A percentile compares a stretch with the other conserved stretches of the same genome.
phyloP scores from a whole-genome alignment of 2,113 vertebrate genomes.

The Coregonus clupeaformis region DNA sequence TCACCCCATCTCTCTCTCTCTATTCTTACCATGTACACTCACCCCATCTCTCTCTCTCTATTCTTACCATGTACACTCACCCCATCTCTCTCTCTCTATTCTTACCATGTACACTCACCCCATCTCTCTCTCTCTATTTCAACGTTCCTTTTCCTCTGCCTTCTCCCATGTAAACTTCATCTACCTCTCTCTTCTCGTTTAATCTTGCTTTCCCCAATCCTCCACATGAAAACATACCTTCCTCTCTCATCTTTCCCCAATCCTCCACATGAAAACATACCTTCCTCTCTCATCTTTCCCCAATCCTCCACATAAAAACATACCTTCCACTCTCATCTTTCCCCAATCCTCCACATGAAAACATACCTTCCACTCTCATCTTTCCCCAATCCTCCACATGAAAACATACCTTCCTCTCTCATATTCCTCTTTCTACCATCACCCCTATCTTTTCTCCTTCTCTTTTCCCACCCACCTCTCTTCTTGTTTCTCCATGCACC shows the following conservation, averaged over 20 bases:
- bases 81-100: slow-evolving; percentile 1
- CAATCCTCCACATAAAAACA: no score
- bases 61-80: background rate
- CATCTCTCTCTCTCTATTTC: background rate
- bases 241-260: background rate
- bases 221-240: background rate
- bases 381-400: background rate
- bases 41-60: background rate
- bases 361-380: no score
- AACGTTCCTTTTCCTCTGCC: background rate
- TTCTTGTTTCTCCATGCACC: background rate
- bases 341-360: no score
- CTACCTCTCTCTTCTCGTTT: background rate
- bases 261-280: background rate
- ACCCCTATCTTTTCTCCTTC: slow-evolving; percentile 21
- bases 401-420: background rate
- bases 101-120: background rate
- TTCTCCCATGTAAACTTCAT: background rate
- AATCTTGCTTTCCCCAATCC: background rate
- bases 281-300: background rate
- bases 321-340: no score
- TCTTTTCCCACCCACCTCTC: background rate
- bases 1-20: no score
- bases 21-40: no score
- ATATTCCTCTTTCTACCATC: background rate